Conservation (phyloP, 2,797 vertebrate genomes). For the Ceyx erithaca region DNA sequence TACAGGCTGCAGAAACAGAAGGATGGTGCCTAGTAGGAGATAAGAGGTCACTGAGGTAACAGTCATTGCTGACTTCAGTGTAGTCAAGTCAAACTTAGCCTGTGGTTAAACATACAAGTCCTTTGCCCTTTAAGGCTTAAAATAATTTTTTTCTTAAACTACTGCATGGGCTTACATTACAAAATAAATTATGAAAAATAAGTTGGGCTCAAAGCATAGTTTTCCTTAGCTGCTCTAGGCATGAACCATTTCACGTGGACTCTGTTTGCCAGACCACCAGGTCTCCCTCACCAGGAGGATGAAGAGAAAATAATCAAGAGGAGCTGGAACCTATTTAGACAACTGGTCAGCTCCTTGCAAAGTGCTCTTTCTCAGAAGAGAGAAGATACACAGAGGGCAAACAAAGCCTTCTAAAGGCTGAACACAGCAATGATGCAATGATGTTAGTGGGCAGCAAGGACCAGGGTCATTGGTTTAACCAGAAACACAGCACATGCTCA, state of each 20-base stretch:
- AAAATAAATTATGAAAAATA: conserved; percentile 68
- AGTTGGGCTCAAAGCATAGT: conserved; percentile 62
- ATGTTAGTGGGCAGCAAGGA: background rate
- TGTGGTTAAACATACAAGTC: conserved; percentile 66
- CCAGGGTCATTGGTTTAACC: background rate
- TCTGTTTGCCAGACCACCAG: conserved; percentile 59
- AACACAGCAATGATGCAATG: background rate
- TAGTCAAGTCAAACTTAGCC: conserved; percentile 53
- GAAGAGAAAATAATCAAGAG: conserved; percentile 66
- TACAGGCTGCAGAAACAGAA: background rate
- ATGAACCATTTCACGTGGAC: conserved; percentile 51
- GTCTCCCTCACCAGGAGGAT: conserved; percentile 60
- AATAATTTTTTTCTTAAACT: conserved; percentile 59
- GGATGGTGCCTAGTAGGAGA: conserved; percentile 9
- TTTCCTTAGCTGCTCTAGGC: conserved; percentile 61
- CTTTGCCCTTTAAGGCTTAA: conserved; percentile 59
- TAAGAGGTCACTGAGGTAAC: conserved; percentile 1
- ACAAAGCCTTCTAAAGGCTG: conserved; percentile 13
- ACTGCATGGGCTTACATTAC: conserved; percentile 65
- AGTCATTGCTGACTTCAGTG: conserved; percentile 5
- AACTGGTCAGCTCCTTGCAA: conserved; percentile 49
- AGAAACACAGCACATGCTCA: fast-evolving
- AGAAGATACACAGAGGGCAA: conserved; percentile 49
- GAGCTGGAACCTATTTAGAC: conserved; percentile 61
- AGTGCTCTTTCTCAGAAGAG: background rate